Evolutionary conservation across 2,113 vertebrate species (phyloP).

Genomic region (Setophaga petechia): DNA sequence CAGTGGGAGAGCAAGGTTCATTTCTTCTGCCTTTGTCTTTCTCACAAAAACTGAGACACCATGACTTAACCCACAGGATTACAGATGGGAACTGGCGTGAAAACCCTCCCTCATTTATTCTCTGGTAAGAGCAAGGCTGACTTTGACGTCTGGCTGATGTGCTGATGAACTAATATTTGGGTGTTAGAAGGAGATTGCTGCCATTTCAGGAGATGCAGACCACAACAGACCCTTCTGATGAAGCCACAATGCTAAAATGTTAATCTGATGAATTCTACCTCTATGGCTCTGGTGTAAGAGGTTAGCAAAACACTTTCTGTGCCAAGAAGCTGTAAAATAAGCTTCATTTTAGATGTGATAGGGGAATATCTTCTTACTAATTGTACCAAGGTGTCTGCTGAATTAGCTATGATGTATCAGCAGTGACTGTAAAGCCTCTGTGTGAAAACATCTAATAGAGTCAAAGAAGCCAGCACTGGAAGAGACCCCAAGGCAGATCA

Average conservation of each 20-base stretch:
- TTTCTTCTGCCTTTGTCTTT: neutral
- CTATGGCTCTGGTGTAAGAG: constrained; percentile 20
- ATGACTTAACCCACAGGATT: neutral
- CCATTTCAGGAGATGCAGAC: neutral
- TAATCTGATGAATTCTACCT: constrained; percentile 63
- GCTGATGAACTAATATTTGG: rapidly evolving
- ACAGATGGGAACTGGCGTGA: neutral
- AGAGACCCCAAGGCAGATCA: neutral
- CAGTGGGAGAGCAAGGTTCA: neutral
- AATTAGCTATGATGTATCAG: constrained; percentile 28
- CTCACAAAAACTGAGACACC: neutral
- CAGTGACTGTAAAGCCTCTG: constrained; percentile 1
- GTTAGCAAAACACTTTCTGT: constrained; percentile 55
- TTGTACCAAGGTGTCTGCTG: constrained; percentile 50
- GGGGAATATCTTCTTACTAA: constrained; percentile 64
- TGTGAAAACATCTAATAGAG: constrained; percentile 25
- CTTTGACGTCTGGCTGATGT: neutral
- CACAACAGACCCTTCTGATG: constrained; percentile 6
- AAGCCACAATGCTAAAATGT: constrained; percentile 14
- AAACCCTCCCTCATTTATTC: neutral
- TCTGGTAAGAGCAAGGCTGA: neutral
- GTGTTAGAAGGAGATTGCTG: neutral
- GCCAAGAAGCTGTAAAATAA: constrained; percentile 55
- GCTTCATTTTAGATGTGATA: constrained; percentile 40
- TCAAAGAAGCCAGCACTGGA: neutral